Evolutionary conservation across 2,113 vertebrate genomes (phyloP).

Genomic region (Channa argus): DNA sequence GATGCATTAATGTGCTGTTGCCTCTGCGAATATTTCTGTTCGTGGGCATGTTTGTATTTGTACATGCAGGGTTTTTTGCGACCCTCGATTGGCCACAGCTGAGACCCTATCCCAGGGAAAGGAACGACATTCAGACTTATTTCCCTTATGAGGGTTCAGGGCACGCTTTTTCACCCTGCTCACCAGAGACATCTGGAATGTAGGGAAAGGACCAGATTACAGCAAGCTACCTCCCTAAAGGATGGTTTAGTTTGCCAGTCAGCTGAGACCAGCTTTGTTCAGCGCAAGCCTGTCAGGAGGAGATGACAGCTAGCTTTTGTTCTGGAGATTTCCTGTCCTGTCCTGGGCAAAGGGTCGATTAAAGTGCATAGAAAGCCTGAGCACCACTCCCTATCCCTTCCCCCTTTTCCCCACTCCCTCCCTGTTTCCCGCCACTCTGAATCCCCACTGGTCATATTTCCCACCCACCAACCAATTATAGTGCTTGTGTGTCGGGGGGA

Average conservation of each 20-base stretch:
- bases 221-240: conserved; percentile 45
- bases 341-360: conserved; percentile 63
- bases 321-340: conserved; percentile 68
- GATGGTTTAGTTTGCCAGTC: conserved; percentile 44
- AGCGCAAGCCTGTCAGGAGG: conserved; percentile 40
- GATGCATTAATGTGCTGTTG: conserved; percentile 12
- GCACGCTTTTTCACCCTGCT: conserved; percentile 39
- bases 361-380: conserved; percentile 57
- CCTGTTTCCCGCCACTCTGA: conserved; percentile 67
- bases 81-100: conserved; percentile 45
- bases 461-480: conserved; percentile 57
- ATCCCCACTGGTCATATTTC: conserved; percentile 61
- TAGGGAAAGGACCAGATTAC: conserved; percentile 65
- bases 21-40: background rate
- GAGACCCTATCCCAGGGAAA: conserved; percentile 54
- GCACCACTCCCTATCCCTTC: conserved; percentile 28
- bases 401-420: conserved; percentile 1
- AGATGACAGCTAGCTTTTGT: conserved; percentile 74
- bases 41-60: conserved; percentile 33
- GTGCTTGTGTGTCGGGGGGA: conserved; percentile 28
- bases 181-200: conserved; percentile 60
- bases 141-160: conserved; percentile 71
- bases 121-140: conserved; percentile 62
- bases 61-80: conserved; percentile 19
- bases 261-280: conserved; percentile 63